These are phyloP conservation scores for Distichodus sexfasciatus DNA, from an alignment of 2,797 vertebrate species.

Conservation along the genomic window DNA sequence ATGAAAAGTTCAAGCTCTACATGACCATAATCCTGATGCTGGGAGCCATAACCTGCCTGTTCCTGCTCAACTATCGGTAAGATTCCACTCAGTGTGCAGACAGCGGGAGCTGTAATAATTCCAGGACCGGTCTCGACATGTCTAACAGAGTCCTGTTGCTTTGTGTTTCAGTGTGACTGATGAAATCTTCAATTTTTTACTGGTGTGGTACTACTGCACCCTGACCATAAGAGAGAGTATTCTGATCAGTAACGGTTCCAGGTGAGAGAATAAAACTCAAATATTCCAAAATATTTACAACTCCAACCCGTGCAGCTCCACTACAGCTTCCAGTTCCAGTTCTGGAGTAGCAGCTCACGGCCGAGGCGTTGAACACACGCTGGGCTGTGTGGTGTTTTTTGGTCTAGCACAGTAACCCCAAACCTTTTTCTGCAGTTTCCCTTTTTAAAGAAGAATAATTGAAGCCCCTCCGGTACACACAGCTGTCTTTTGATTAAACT, in stretches of 20 bases:
- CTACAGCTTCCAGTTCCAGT: too few relatives aligned
- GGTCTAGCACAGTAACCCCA: too few relatives aligned
- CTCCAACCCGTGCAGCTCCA: too few relatives aligned
- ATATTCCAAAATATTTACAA: too few relatives aligned
- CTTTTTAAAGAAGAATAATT: too few relatives aligned
- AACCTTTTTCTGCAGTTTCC: too few relatives aligned
- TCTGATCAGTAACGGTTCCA: slow-evolving; percentile 95
- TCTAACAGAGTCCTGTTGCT: neutral
- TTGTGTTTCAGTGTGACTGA: slow-evolving; percentile 84
- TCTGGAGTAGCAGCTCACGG: too few relatives aligned
- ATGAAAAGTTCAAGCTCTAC: slow-evolving; percentile 98
- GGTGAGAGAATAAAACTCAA: too few relatives aligned
- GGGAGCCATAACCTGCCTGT: slow-evolving; percentile 89
- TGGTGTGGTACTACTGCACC: slow-evolving; percentile 99
- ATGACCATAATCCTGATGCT: slow-evolving; percentile 96
- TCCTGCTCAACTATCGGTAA: slow-evolving; percentile 92
- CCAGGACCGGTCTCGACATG: neutral
- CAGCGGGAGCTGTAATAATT: neutral
- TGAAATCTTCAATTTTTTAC: slow-evolving; percentile 95
- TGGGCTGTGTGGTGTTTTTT: too few relatives aligned
- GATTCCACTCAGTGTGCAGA: neutral
- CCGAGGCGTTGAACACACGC: too few relatives aligned
- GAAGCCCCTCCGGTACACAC: too few relatives aligned
- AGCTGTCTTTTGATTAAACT: too few relatives aligned
- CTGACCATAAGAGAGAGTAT: slow-evolving; percentile 96